Percentiles rank a stretch among this genome's conserved stretches.
Conservation (phyloP, 2,113 vertebrate species). For the Oncorhynchus keta region DNA sequence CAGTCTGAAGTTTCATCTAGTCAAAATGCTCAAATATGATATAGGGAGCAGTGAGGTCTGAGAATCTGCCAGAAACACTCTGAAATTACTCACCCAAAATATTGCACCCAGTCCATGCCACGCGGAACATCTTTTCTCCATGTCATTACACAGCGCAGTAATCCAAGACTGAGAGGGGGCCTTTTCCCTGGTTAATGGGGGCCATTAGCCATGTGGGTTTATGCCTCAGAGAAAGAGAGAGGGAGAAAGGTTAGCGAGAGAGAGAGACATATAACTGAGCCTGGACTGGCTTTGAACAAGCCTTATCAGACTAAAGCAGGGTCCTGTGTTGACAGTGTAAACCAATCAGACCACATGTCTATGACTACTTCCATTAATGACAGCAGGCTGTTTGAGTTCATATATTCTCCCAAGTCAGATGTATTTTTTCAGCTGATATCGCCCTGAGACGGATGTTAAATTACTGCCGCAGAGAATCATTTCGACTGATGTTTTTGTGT, state of each 20-base stretch:
- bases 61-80: neutral
- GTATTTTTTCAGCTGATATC: slow-evolving; percentile 47
- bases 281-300: slow-evolving; percentile 58
- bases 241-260: slow-evolving; percentile 4
- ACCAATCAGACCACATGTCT: slow-evolving; percentile 38
- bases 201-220: slow-evolving; percentile 48
- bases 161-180: slow-evolving; percentile 39
- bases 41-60: slow-evolving; percentile 19
- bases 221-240: slow-evolving; percentile 15
- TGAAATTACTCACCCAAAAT: slow-evolving; percentile 23
- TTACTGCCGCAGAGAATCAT: slow-evolving; percentile 36
- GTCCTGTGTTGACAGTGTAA: slow-evolving; percentile 54
- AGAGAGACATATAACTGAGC: slow-evolving; percentile 36
- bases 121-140: slow-evolving; percentile 24
- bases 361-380: slow-evolving; percentile 52
- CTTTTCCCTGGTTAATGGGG: slow-evolving; percentile 42
- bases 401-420: slow-evolving; percentile 48
- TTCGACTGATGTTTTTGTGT: slow-evolving; percentile 32
- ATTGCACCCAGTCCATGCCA: slow-evolving; percentile 27
- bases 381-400: slow-evolving; percentile 52
- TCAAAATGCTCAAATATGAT: neutral
- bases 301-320: slow-evolving; percentile 54
- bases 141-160: slow-evolving; percentile 46
- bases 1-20: neutral
- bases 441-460: slow-evolving; percentile 54